Percentiles rank a stretch among this genome's conserved stretches.
Conservation (phyloP, 2,797 vertebrate genomes). For the Sebastes taczanowskii region DNA sequence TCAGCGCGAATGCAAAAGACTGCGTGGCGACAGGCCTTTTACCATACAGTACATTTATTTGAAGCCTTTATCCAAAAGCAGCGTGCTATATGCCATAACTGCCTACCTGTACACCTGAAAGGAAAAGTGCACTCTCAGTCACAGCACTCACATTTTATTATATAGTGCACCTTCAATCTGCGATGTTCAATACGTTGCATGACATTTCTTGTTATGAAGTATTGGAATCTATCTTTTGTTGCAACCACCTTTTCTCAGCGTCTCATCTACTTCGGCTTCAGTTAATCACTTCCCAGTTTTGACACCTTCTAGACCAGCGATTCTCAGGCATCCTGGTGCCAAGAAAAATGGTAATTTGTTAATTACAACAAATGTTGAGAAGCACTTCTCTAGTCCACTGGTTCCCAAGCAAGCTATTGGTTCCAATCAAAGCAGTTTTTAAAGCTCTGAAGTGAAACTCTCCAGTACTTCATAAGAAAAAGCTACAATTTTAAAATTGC, state of each 20-base stretch:
- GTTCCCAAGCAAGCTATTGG: background rate
- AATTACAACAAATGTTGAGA: background rate
- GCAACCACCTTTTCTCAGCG: background rate
- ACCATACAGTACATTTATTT: slow-evolving; percentile 28
- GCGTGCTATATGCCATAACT: background rate
- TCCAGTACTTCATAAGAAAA: background rate
- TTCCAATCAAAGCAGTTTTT: background rate
- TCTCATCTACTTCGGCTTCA: background rate
- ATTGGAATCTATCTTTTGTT: background rate
- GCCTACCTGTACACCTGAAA: slow-evolving; percentile 9
- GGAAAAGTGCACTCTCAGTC: background rate
- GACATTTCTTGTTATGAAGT: background rate
- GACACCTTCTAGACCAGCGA: background rate
- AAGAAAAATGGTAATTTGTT: background rate
- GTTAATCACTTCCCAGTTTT: background rate
- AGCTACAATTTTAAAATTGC: background rate
- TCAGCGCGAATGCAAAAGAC: slow-evolving; percentile 36
- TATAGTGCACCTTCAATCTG: background rate
- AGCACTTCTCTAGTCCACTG: fast-evolving
- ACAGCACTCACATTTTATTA: background rate
- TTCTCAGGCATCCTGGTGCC: background rate
- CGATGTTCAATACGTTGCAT: background rate
- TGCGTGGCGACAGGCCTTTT: slow-evolving; percentile 40
- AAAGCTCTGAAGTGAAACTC: background rate
- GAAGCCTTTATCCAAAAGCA: slow-evolving; percentile 24